Conservation (phyloP, 2,888 invertebrate genomes). For the Chrysomela aeneicollis region DNA sequence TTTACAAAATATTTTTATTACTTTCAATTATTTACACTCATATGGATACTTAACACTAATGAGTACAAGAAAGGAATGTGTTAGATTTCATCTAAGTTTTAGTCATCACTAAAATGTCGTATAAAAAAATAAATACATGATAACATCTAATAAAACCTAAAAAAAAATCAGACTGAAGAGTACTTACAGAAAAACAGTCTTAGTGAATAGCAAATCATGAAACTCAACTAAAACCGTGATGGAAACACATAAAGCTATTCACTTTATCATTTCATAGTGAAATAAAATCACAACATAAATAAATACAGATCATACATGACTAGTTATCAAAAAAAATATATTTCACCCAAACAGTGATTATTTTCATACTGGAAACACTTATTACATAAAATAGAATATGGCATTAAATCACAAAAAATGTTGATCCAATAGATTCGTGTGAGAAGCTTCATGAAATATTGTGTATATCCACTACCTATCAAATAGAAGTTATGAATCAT, state of each 20-base stretch:
- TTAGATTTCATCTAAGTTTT: slow-evolving; percentile 31
- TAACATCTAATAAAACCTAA: slow-evolving; percentile 33
- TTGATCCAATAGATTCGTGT: slow-evolving; percentile 12
- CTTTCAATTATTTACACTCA: slow-evolving; percentile 45
- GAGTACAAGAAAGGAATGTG: slow-evolving; percentile 45
- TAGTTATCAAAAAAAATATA: slow-evolving; percentile 17
- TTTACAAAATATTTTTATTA: slow-evolving; percentile 46
- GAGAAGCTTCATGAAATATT: neutral
- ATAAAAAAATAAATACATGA: slow-evolving; percentile 45
- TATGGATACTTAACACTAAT: slow-evolving; percentile 38
- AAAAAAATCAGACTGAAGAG: slow-evolving; percentile 9
- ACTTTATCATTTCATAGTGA: slow-evolving; percentile 14
- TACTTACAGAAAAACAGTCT: slow-evolving; percentile 5
- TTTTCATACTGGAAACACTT: slow-evolving; percentile 23
- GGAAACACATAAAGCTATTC: slow-evolving; percentile 6
- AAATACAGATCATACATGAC: slow-evolving; percentile 16
- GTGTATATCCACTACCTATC: too few species aligned
- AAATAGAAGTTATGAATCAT: too few species aligned
- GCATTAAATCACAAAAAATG: slow-evolving; percentile 40
- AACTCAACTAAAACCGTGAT: neutral
- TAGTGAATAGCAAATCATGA: neutral
- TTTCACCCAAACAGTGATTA: slow-evolving; percentile 10
- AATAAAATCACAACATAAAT: slow-evolving; percentile 19
- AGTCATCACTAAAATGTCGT: slow-evolving; percentile 37
- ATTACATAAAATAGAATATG: slow-evolving; percentile 30